A percentile compares a stretch with the other conserved stretches of the same genome.
Conservation (phyloP, 2,113 vertebrate genomes). For the Cheirogaleus medius region DNA sequence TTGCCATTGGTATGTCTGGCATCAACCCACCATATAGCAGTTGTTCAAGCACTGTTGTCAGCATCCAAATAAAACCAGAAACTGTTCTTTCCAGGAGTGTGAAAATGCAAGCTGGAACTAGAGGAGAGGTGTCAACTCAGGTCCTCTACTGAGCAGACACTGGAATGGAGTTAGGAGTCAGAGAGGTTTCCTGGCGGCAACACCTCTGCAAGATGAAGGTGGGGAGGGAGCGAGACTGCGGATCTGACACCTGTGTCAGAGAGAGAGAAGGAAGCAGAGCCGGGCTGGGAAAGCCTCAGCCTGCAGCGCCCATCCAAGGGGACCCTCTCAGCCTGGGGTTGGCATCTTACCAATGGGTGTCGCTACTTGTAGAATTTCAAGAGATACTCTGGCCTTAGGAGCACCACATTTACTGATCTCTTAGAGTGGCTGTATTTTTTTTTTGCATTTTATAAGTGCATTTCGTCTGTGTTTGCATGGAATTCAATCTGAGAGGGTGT, state of each 20-base stretch:
- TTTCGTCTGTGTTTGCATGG: neutral
- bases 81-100: neutral
- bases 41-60: neutral
- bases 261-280: neutral
- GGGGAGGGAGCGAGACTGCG: neutral
- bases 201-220: too few relatives aligned
- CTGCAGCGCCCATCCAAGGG: neutral
- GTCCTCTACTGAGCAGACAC: neutral
- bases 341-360: neutral
- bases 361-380: neutral
- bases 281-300: too few relatives aligned
- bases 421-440: neutral
- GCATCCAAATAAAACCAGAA: neutral
- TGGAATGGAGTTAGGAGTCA: neutral
- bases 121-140: neutral
- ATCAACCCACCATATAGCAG: neutral
- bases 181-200: neutral
- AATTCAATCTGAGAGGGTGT: neutral
- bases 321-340: neutral
- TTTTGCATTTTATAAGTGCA: neutral
- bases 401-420: neutral
- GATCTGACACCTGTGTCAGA: neutral
- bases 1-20: neutral
- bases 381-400: neutral
- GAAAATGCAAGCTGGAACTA: neutral